A percentile compares a stretch with the other conserved stretches of the same genome.
phyloP scores from a whole-genome alignment of 2,888 invertebrate species.

The Chironomus tentans region DNA sequence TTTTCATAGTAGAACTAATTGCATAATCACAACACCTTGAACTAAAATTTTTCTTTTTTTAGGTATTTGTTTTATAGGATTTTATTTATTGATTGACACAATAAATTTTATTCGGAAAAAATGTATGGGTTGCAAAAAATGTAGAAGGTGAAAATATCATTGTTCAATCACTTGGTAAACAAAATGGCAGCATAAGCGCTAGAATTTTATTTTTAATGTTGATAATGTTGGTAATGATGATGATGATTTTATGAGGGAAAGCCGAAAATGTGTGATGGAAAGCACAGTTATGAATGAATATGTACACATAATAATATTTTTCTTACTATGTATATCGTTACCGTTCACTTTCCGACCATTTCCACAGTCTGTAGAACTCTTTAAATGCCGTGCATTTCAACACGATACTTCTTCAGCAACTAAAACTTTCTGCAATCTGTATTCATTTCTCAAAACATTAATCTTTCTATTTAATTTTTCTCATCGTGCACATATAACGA shows the following conservation, averaged over 20 bases:
- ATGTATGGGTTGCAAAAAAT: too few relatives aligned
- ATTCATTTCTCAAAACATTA: not conserved
- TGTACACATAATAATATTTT: not conserved
- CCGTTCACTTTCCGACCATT: slow-evolving; percentile 20
- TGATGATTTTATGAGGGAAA: too few relatives aligned
- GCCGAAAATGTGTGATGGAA: not conserved
- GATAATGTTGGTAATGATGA: too few relatives aligned
- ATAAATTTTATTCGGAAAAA: not conserved
- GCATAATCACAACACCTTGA: not conserved
- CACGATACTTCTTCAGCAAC: not conserved
- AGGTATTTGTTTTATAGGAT: not conserved
- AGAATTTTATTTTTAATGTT: too few relatives aligned
- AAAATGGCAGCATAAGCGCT: not conserved
- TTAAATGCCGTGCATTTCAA: not conserved
- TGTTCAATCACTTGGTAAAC: not conserved
- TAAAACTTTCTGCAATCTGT: not conserved
- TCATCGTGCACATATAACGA: not conserved
- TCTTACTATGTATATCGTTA: not conserved
- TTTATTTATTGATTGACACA: not conserved
- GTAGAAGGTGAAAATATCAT: too few relatives aligned
- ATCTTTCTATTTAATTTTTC: not conserved
- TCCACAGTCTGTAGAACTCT: not conserved
- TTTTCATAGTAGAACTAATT: not conserved
- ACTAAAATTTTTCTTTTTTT: not conserved
- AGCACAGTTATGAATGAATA: slow-evolving; percentile 19